Evolutionary conservation across 1,140 invertebrate species (phyloP).

Genomic region (Trachymyrmex septentrionalis): DNA sequence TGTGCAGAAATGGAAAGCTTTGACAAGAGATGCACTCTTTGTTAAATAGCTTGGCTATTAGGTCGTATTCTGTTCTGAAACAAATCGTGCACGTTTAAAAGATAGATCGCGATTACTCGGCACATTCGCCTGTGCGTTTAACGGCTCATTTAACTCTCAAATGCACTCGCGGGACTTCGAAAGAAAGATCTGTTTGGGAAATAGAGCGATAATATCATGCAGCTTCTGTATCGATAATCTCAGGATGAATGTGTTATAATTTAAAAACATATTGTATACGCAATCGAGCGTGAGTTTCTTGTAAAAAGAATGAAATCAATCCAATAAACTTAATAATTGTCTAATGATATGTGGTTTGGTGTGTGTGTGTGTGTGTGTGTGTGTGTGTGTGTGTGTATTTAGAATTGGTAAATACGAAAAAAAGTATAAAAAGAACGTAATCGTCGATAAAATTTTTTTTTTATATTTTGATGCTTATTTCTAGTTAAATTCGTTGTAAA

Average conservation of each 20-base stretch:
- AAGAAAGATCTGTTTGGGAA: conserved; percentile 30
- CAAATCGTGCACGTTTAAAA: conserved; percentile 65
- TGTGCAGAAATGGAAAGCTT: conserved; percentile 32
- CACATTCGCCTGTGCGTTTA: conserved; percentile 47
- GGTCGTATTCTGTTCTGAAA: conserved; percentile 67
- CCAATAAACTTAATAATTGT: neutral
- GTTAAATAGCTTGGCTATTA: conserved; percentile 62
- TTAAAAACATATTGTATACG: neutral
- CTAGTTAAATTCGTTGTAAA: neutral
- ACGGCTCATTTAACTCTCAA: conserved; percentile 59
- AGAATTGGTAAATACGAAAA: neutral
- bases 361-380: no score
- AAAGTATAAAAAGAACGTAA: no score
- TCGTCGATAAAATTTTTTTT: neutral
- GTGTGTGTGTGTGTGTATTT: neutral
- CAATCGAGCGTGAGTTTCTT: neutral
- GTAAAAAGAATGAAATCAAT: neutral
- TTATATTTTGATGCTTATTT: neutral
- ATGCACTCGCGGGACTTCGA: conserved; percentile 14
- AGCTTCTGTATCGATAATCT: conserved; percentile 21
- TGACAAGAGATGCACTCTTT: conserved; percentile 52
- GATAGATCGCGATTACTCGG: conserved; percentile 59
- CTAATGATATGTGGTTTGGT: neutral
- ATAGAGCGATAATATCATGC: neutral
- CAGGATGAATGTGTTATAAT: neutral